Base-by-base conservation (phyloP, 30 jellyfish, hydroid and myxozoan genomes). In the Turritopsis rubra region DNA sequence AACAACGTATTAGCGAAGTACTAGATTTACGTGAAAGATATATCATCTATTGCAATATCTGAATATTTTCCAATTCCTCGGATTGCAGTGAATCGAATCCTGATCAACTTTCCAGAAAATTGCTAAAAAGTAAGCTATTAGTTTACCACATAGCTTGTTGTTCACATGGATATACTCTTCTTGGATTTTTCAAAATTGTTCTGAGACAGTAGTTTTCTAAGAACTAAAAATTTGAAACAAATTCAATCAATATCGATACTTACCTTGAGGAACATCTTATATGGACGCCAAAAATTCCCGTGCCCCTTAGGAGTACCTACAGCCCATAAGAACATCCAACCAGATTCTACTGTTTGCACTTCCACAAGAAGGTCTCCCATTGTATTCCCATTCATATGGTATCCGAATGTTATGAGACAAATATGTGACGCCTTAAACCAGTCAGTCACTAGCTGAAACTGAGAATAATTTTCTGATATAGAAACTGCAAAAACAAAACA, bases 11-110 rank as follows among this genome's bases (percentile, higher is more conserved):
- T 41, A 41, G 13, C 5, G 9, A 3, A 3, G 60, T 5, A 41
- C 13, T 13, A 41, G 5, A 41, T 41, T 41, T 41, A 73, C 82
- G 8, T 73, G 82, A 73, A 73, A 3, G 52, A 7, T 29, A 73
- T 73, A 18, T 73, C 82, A 73, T 73, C 82, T 21, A 73, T 73
- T 1, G 82, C 82, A 21, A 73, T 73, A 22, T 73, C 82, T 21
- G 60, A 23, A 20, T 29, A 21, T 23, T 29, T 20, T 21, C 54
- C 54, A 23, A 8, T 52, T 21, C 82, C 82, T 28, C 82, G 52
- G 8, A 52, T 73, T 73, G 82, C 82, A 23, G 29, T 24, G 18
- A 73, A 73, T 21, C 82, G 82, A 73, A 73, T 72, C 22, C 82
- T 24, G 54, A 73, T 52, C 23, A 52, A 52, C 52, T 20, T 28